Base-by-base conservation (phyloP, 2,888 invertebrate species). In the Amphiduros pacificus region DNA sequence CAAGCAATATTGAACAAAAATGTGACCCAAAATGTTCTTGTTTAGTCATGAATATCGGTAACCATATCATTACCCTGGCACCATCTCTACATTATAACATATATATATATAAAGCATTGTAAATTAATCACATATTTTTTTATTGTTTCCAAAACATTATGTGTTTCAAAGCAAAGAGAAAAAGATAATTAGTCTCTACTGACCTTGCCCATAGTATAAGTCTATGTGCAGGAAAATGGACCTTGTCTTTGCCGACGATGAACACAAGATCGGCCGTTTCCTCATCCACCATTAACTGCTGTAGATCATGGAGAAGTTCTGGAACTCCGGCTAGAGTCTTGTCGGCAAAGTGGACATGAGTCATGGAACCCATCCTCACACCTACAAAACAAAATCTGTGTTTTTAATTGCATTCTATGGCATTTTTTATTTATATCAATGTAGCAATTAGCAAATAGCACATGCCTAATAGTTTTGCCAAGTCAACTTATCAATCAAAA, bases 201-300 rank as follows among this genome's bases (percentile, higher is more conserved):
- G 28, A 58, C 58, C 58, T 58, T 58, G 51, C 50, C 14, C 48
- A 48, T 24, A 58, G 24, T 22, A 58, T 29, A 5, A 58, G 58
- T 14, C 32, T 22, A 27, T 58, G 58, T 17, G 58, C 58, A 20
- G 11, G 58, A n/a, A 50, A 50, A 27, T 32, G 27, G 3, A 31
- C 20, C n/a, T 51, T 27, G 29, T 58, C 58, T 6, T 26, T 2
- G 14, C 58, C 58, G 5, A 58, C 28, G 17, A 58, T n/a, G 36
- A 58, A 58, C 9, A 27, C 9, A 22, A 58, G 48, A 36, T 58
- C 58, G n/a, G 29, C n/a, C 22, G 36, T 58, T 27, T 11, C 32
- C 24, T 29, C 50, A 27, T 58, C 58, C 2, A 50, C 26, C 50
- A 50, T 20, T 2, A 58, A 51, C 24, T n/a, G 29, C 26, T 20